These are phyloP conservation scores for Actias luna DNA, from an alignment of 2,888 invertebrate species.

Conservation along the genomic window DNA sequence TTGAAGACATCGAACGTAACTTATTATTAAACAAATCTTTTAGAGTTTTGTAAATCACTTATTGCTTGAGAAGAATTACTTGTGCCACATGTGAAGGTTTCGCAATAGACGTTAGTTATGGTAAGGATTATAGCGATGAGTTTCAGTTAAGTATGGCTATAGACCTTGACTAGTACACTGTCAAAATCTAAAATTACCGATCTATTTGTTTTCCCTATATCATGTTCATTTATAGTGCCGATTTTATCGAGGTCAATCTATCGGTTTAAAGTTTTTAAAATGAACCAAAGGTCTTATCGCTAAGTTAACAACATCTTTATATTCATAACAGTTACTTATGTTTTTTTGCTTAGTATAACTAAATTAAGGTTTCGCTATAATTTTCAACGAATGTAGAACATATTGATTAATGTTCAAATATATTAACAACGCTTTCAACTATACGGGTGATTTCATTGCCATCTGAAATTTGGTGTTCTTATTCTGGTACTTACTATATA, in stretches of 20 bases:
- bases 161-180: background rate
- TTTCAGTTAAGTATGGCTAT: background rate
- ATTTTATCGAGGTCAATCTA: slow-evolving; percentile 10
- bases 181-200: background rate
- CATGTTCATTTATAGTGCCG: background rate
- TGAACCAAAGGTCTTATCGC: background rate
- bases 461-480: too few species aligned
- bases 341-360: too few species aligned
- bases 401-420: too few species aligned
- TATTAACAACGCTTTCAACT: too few species aligned
- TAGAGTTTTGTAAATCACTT: background rate
- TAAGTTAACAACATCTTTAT: background rate
- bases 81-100: background rate
- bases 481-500: too few species aligned
- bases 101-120: background rate
- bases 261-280: background rate
- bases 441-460: too few species aligned
- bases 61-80: background rate
- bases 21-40: too few species aligned
- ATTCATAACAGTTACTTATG: background rate
- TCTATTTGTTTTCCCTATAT: slow-evolving; percentile 10
- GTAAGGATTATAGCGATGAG: background rate
- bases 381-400: too few species aligned
- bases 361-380: too few species aligned
- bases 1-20: too few species aligned